Conservation (phyloP, 2,113 vertebrate genomes). For the Phalacrocorax carbo region DNA sequence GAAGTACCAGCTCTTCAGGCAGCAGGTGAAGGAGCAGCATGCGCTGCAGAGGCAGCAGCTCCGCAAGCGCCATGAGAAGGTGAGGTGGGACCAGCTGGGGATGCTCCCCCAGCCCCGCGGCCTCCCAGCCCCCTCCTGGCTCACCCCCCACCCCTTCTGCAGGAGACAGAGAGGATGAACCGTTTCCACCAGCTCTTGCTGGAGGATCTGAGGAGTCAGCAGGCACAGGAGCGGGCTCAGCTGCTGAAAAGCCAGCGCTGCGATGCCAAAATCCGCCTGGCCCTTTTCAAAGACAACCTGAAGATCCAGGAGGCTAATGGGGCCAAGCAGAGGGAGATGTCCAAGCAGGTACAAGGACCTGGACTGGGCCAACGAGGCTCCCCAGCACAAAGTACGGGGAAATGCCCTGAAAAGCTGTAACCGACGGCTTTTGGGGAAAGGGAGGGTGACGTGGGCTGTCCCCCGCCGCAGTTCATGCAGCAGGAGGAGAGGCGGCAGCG, state of each 20-base stretch:
- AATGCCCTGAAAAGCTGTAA: background rate
- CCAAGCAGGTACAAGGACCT: conserved; percentile 48
- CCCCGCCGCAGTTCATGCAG: conserved; percentile 13
- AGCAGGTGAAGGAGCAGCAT: conserved; percentile 75
- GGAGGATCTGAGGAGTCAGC: conserved; percentile 66
- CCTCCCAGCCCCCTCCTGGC: fast-evolving
- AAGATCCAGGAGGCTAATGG: conserved; percentile 28
- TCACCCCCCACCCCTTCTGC: background rate
- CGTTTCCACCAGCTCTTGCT: conserved; percentile 68
- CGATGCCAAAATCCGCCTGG: conserved; percentile 47
- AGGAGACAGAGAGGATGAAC: conserved; percentile 71
- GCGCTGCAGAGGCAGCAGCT: conserved; percentile 70
- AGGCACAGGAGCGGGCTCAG: conserved; percentile 55
- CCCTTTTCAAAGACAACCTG: conserved; percentile 64
- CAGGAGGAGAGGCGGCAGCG: conserved; percentile 60
- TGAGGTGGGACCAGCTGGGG: background rate
- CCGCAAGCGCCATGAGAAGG: conserved; percentile 72
- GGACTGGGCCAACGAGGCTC: fast-evolving
- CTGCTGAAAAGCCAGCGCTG: conserved; percentile 64
- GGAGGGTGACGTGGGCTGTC: background rate
- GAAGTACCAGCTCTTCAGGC: conserved; percentile 76
- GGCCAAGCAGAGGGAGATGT: conserved; percentile 62
- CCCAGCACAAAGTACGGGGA: background rate
- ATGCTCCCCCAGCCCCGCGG: fast-evolving
- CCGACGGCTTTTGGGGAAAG: background rate